Conservation (phyloP, 1,140 invertebrate genomes). For the Drosophila santomea region DNA sequence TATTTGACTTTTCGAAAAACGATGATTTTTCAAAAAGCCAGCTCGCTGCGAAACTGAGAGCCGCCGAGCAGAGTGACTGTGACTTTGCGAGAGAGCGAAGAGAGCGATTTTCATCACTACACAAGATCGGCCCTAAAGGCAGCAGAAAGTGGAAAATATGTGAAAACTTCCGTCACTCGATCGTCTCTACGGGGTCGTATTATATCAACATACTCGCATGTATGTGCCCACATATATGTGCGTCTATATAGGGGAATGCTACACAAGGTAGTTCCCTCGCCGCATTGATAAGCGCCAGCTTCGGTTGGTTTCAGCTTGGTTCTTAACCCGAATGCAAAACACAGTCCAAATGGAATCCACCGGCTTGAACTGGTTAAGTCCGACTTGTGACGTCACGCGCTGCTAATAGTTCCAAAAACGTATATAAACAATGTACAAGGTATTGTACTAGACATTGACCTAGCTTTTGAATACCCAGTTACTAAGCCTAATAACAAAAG, state of each 20-base stretch:
- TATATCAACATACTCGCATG: not conserved
- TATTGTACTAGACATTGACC: not conserved
- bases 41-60: conserved; percentile 13
- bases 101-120: conserved; percentile 4
- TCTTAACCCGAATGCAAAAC: conserved; percentile 31
- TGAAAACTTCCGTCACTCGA: conserved; percentile 64
- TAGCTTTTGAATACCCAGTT: not conserved
- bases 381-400: conserved; percentile 21
- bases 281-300: conserved; percentile 59
- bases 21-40: conserved; percentile 67
- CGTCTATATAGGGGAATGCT: conserved; percentile 14
- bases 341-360: conserved; percentile 17
- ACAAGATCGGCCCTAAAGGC: conserved; percentile 12
- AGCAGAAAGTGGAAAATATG: conserved; percentile 35
- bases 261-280: conserved; percentile 30
- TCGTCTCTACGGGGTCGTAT: conserved; percentile 32
- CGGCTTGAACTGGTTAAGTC: conserved; percentile 40
- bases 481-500: not conserved
- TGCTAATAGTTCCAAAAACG: not conserved
- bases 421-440: conserved; percentile 2
- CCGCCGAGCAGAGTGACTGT: conserved; percentile 4
- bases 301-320: conserved; percentile 29
- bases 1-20: conserved; percentile 66
- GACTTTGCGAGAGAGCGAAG: not conserved
- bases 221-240: not conserved